Evolutionary conservation across 2,888 invertebrate species (phyloP).

Genomic region (Bimastos eiseni): DNA sequence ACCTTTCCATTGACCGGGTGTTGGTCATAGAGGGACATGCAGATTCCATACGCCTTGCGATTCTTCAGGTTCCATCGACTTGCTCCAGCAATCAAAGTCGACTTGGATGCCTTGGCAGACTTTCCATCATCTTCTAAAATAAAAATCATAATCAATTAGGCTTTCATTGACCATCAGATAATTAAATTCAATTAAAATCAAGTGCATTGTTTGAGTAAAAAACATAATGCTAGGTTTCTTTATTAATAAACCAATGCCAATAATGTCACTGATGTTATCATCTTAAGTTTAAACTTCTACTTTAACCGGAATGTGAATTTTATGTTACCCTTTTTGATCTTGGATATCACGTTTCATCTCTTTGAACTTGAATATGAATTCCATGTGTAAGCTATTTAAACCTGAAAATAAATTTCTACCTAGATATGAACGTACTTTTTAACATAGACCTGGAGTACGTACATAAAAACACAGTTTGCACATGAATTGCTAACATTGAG

Average conservation of each 20-base stretch:
- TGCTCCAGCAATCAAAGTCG: constrained; percentile 63
- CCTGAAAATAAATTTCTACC: too few species aligned
- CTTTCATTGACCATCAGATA: neutral
- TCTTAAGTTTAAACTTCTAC: neutral
- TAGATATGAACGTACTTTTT: too few species aligned
- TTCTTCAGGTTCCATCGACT: constrained; percentile 67
- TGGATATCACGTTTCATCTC: too few species aligned
- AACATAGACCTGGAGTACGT: neutral
- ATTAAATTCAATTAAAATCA: too few species aligned
- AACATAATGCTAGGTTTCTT: neutral
- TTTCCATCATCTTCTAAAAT: neutral
- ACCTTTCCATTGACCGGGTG: constrained; percentile 75
- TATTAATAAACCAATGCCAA: neutral
- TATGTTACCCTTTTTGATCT: too few species aligned
- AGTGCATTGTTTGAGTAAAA: too few species aligned
- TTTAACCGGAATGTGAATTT: too few species aligned
- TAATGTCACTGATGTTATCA: neutral
- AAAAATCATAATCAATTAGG: neutral
- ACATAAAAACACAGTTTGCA: neutral
- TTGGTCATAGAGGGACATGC: constrained; percentile 80
- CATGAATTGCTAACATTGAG: neutral
- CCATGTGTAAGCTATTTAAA: too few species aligned
- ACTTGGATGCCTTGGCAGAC: neutral
- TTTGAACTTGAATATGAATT: too few species aligned
- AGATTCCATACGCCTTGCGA: constrained; percentile 70